Percentiles rank a stretch among this genome's conserved stretches.
phyloP scores from a whole-genome alignment of 2,797 vertebrate genomes.

The Melanotaenia boesemani region DNA sequence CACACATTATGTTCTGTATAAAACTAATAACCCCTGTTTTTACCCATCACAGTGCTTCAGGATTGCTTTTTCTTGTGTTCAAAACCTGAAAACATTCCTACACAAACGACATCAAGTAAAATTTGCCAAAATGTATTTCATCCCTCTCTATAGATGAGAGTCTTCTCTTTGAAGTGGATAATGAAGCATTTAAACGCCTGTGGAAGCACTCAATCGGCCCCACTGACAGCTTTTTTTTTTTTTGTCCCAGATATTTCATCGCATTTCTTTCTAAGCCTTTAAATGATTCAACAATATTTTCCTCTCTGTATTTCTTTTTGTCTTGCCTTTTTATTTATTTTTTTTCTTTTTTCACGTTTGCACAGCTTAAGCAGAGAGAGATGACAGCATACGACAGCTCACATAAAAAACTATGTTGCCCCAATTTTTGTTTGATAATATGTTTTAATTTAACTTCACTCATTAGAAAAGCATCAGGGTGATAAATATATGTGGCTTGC shows the following conservation, averaged over 20 bases:
- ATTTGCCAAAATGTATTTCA: conserved; percentile 62
- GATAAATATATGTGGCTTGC: conserved; percentile 76
- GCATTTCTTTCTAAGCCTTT: conserved; percentile 59
- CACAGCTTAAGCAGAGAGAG: conserved; percentile 21
- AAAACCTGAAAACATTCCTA: conserved; percentile 20
- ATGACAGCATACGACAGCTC: conserved; percentile 41
- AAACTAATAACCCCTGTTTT: conserved; percentile 23
- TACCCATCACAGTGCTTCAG: conserved; percentile 4
- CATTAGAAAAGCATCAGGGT: conserved; percentile 75
- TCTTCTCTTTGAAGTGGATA: conserved; percentile 73
- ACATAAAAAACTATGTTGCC: conserved; percentile 44
- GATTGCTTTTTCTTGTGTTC: conserved; percentile 30
- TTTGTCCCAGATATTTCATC: conserved; percentile 80
- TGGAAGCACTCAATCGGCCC: conserved; percentile 54
- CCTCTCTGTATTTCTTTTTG: conserved; percentile 41
- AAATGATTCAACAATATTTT: conserved; percentile 65
- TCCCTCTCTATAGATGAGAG: conserved; percentile 51
- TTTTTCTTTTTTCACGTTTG: conserved; percentile 39
- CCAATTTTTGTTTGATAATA: conserved; percentile 65
- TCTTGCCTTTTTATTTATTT: conserved; percentile 19
- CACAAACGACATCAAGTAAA: conserved; percentile 42
- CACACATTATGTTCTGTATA: conserved; percentile 8
- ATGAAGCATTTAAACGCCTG: conserved; percentile 60
- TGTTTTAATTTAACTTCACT: conserved; percentile 78
- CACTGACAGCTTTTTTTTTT: conserved; percentile 66